Percentiles rank a stretch among this genome's conserved stretches.
These are phyloP conservation scores for Leuciscus waleckii DNA, from an alignment of 2,797 vertebrate genomes.

Conservation along the genomic window DNA sequence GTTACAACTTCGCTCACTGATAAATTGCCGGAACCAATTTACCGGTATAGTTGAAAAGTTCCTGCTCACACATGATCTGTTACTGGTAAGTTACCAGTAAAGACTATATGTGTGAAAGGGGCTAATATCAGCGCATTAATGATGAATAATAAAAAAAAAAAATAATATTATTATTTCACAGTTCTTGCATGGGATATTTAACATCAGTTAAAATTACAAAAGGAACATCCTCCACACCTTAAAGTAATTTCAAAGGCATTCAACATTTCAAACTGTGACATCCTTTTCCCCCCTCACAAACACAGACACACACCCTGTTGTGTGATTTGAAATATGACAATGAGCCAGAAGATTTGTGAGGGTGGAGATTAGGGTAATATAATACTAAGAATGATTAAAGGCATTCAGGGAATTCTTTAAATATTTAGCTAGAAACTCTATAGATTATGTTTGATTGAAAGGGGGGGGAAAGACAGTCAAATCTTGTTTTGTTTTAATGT, in stretches of 20 bases:
- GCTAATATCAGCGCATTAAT: not conserved
- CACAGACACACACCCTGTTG: conserved; percentile 55
- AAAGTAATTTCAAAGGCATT: conserved; percentile 62
- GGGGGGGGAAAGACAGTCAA: no score
- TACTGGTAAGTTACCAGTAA: no score
- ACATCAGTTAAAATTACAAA: conserved; percentile 10
- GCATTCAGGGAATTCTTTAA: conserved; percentile 5
- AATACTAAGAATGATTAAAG: conserved; percentile 24
- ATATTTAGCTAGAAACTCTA: not conserved
- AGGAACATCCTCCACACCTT: conserved; percentile 36
- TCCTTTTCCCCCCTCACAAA: conserved; percentile 43
- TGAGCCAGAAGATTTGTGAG: conserved; percentile 47
- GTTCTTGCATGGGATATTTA: not conserved
- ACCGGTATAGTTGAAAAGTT: no score
- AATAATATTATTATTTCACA: not conserved
- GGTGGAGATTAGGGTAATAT: conserved; percentile 51
- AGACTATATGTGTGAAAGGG: no score
- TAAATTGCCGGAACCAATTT: no score
- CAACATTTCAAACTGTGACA: conserved; percentile 48
- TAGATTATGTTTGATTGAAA: not conserved
- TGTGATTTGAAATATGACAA: conserved; percentile 56
- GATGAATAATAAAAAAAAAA: no score
- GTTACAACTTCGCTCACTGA: no score
- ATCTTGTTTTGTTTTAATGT: not conserved
- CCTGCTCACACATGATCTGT: no score